Conservation (phyloP, 2,888 invertebrate species). For the Julus scandinavius region DNA sequence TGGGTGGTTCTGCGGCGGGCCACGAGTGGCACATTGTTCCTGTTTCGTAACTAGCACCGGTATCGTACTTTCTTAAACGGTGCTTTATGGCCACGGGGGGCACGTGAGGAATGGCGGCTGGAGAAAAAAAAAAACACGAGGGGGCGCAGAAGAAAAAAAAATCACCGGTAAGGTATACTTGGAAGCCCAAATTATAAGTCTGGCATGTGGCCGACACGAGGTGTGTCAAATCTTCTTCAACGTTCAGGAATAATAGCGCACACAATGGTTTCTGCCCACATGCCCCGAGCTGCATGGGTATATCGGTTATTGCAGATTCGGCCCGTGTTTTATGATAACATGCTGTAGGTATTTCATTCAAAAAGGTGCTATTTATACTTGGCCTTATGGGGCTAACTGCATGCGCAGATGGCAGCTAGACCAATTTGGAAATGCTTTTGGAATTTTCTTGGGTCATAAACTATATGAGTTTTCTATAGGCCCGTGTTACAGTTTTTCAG, state of each 20-base stretch:
- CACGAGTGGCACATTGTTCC: background rate
- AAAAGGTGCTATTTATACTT: constrained; percentile 21
- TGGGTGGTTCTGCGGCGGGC: background rate
- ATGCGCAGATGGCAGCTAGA: background rate
- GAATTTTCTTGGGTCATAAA: background rate
- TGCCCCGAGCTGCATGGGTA: background rate
- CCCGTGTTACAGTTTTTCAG: background rate
- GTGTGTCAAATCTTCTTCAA: constrained; percentile 39
- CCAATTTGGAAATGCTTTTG: background rate
- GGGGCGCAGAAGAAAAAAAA: background rate
- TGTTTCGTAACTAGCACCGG: background rate
- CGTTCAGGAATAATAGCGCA: background rate
- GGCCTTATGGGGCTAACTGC: background rate
- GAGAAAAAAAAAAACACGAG: background rate
- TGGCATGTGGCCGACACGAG: constrained; percentile 42
- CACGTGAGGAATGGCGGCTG: background rate
- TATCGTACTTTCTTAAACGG: constrained; percentile 7
- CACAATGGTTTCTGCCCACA: background rate
- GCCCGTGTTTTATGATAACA: constrained; percentile 41
- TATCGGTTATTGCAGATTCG: background rate
- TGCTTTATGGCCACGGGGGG: constrained; percentile 38
- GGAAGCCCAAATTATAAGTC: constrained; percentile 39
- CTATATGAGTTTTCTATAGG: background rate
- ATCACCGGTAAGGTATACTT: background rate
- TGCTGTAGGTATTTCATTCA: background rate